Evolutionary conservation across 2,797 vertebrate genomes (phyloP), one percentile per base, ranked within the genome.

Genomic region (Euthynnus affinis): DNA sequence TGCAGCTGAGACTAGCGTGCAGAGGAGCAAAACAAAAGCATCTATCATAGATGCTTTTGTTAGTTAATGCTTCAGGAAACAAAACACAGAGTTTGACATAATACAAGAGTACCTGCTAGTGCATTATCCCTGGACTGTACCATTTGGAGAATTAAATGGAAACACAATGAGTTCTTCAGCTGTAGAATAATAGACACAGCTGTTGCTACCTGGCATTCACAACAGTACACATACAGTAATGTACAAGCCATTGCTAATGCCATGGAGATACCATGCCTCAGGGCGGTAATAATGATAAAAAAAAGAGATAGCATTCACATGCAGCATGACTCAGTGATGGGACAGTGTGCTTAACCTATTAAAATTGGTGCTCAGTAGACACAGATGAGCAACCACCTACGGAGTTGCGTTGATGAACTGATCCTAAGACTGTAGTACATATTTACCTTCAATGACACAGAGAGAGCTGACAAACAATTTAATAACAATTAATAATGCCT

Each of bases 1-100:
- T n/a, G 71, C 80, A 63, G 78, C 78, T 82, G 85, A 77, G 12
- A 32, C 52, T 25, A 4, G 72, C 70, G 79, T 59, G 68, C 60
- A 65, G 69, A 69, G 40, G 66, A 52, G 60, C 34, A 20, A 63
- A 29, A 91, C 88, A 90, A 89, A 77, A 78, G 89, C 66, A 40
- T 74, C 57, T 15, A 29, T 74, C 56, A 53, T 60, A 60, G 58
- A 62, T 13, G 61, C 78, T 85, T 86, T 83, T 86, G 84, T 82
- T 61, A 6, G 22, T 2, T 58, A 63, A 44, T 32, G 76, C 74
- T 76, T 62, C 70, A 71, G 78, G 66, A 84, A 71, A 81, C 66
- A 72, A 64, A 82, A 70, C 72, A 77, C 61, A 52, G 56, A 74
- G 67, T 72, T 62, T 32, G 17, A 65, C 65, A 80, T 40, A 73